These are phyloP conservation scores for Micrastur ruficollis DNA, from an alignment of 2,797 vertebrate genomes.

Conservation along the genomic window DNA sequence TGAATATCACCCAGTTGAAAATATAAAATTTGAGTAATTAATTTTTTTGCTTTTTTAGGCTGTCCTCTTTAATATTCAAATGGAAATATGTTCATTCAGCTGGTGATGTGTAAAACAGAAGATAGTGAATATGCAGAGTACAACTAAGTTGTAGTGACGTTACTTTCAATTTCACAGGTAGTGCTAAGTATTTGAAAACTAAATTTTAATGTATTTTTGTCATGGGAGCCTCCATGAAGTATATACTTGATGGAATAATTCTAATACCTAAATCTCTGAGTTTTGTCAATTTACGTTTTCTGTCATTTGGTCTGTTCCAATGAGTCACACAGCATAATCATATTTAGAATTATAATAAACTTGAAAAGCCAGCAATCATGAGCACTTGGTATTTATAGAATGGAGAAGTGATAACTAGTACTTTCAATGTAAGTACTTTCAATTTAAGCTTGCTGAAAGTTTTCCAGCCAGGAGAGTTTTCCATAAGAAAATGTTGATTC, in stretches of 20 bases:
- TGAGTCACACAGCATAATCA: background rate
- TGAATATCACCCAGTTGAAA: background rate
- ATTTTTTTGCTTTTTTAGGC: background rate
- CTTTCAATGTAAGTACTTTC: background rate
- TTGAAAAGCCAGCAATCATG: background rate
- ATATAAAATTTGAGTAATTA: background rate
- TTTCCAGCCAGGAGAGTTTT: background rate
- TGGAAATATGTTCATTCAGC: background rate
- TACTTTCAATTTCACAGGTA: background rate
- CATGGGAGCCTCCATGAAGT: background rate
- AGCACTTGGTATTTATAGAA: background rate
- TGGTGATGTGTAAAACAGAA: background rate
- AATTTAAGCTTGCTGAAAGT: background rate
- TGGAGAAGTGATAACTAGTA: background rate
- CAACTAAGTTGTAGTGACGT: background rate
- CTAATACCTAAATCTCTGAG: background rate
- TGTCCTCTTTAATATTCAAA: background rate
- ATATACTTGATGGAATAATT: background rate
- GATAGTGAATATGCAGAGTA: background rate
- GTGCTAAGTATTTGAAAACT: background rate
- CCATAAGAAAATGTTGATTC: conserved; percentile 11
- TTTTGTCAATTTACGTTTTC: background rate
- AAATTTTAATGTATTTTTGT: background rate
- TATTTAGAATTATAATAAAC: background rate
- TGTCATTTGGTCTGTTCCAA: background rate